Evolutionary conservation across 2,888 invertebrate genomes (phyloP).

Genomic region (Imbricaverruca yamaguchii): DNA sequence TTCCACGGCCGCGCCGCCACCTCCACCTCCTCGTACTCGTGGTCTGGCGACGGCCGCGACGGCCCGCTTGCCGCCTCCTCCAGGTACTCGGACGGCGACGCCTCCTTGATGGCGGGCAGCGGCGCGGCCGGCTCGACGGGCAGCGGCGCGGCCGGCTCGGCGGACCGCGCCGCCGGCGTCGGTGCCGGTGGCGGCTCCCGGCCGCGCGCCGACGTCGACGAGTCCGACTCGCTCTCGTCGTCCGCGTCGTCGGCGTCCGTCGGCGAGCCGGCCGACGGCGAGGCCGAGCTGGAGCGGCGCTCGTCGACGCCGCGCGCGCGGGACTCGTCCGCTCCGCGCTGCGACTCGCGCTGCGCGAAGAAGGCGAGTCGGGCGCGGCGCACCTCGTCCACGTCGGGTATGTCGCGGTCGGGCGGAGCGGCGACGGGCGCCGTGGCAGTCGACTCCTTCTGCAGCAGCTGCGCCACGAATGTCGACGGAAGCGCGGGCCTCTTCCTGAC

Average conservation of each 20-base stretch:
- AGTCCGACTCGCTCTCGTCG: not conserved
- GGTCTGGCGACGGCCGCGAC: not conserved
- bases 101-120: slow-evolving; percentile 17
- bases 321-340: not conserved
- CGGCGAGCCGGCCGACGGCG: not conserved
- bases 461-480: slow-evolving; percentile 3
- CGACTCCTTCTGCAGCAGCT: slow-evolving; percentile 13
- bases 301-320: not conserved
- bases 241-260: slow-evolving; percentile 4
- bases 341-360: slow-evolving; percentile 34
- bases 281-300: not conserved
- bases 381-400: slow-evolving; percentile 39
- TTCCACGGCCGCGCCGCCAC: not conserved
- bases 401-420: slow-evolving; percentile 32
- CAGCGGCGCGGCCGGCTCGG: not conserved
- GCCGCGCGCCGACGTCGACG: not conserved
- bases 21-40: slow-evolving; percentile 9
- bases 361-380: slow-evolving; percentile 42
- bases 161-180: not conserved
- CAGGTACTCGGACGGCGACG: not conserved
- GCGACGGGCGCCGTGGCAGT: not conserved
- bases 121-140: not conserved
- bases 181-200: not conserved
- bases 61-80: not conserved
- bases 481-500: not conserved